Evolutionary conservation across 2,797 vertebrate species (phyloP).

Genomic region (Thripadectes ignobilis): DNA sequence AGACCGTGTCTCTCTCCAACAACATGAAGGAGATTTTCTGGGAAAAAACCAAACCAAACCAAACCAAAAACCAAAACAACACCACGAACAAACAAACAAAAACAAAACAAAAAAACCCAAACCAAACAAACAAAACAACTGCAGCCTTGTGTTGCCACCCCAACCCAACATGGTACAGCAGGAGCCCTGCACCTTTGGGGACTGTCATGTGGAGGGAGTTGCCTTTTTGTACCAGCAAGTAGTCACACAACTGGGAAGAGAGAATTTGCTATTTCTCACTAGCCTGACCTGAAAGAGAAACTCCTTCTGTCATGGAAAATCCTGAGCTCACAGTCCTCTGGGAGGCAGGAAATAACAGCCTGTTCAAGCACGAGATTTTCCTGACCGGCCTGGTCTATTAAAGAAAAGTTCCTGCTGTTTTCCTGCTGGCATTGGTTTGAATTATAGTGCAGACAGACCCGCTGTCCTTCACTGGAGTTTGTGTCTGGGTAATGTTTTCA

Average conservation of each 20-base stretch:
- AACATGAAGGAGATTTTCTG: background rate
- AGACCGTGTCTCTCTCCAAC: background rate
- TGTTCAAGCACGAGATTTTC: background rate
- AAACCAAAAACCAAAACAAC: background rate
- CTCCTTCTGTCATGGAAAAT: background rate
- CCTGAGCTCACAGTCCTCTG: background rate
- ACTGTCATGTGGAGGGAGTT: background rate
- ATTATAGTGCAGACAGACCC: background rate
- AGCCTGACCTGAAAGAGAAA: background rate
- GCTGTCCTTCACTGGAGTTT: background rate
- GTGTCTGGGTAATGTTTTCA: background rate
- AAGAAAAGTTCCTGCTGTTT: conserved; percentile 13
- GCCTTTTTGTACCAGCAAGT: background rate
- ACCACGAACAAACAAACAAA: background rate
- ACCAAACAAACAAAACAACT: background rate
- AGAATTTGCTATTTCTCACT: background rate
- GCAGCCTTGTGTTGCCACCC: background rate
- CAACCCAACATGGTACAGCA: rapidly evolving
- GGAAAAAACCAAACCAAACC: too few species aligned
- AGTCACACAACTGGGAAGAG: background rate
- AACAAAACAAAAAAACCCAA: background rate
- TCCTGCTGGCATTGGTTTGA: background rate
- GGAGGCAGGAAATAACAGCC: background rate
- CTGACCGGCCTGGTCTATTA: background rate
- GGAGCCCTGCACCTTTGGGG: background rate